These are phyloP conservation scores for Mareca strepera DNA, from an alignment of 2,797 vertebrate species.

Conservation along the genomic window DNA sequence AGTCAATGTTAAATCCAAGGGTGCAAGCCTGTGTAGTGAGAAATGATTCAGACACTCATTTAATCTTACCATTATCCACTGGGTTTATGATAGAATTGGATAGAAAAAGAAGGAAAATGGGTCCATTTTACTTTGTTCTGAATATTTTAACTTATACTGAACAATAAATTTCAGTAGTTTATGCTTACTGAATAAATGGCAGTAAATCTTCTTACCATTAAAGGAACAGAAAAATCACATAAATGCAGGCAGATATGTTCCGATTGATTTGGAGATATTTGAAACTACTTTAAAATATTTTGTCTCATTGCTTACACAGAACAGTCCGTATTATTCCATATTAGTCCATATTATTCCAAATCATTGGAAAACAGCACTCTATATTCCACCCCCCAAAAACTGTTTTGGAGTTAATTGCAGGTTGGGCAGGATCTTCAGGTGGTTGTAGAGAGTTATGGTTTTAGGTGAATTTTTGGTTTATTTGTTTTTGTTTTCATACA, in stretches of 20 bases:
- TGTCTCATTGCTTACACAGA: not conserved
- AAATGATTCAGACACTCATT: not conserved
- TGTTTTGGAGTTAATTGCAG: not conserved
- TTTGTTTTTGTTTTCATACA: not conserved
- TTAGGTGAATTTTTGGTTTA: not conserved
- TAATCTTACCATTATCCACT: not conserved
- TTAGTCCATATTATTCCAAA: not conserved
- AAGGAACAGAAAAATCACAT: not conserved
- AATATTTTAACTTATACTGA: not conserved
- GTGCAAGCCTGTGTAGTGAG: not conserved
- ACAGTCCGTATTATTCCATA: not conserved
- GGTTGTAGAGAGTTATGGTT: not conserved
- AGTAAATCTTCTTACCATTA: not conserved
- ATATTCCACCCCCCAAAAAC: accelerated
- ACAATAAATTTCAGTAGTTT: not conserved
- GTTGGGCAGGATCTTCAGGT: not conserved
- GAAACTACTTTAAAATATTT: not conserved
- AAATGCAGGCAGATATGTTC: not conserved
- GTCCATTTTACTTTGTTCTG: not conserved
- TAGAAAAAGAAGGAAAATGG: not conserved
- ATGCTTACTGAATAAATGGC: not conserved
- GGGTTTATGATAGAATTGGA: not conserved
- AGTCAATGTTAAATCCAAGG: not conserved
- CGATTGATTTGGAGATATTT: not conserved
- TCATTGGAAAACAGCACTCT: not conserved